Conservation (phyloP, 2,888 invertebrate genomes). For the Perizoma affinitatum region DNA sequence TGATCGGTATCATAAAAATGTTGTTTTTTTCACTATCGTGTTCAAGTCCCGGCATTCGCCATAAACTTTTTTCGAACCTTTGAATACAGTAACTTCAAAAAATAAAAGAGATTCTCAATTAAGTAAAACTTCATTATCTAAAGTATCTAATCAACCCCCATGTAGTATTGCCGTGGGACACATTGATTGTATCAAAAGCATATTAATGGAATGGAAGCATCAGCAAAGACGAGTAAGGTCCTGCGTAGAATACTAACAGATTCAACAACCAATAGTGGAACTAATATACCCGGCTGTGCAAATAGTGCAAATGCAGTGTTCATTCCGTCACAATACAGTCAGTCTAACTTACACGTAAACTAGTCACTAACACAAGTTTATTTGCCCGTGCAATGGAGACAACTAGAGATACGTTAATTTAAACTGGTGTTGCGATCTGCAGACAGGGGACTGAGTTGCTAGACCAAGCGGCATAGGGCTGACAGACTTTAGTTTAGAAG, state of each 20-base stretch:
- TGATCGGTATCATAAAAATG: no score
- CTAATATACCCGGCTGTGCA: slow-evolving; percentile 2
- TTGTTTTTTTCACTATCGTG: no score
- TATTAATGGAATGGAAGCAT: no score
- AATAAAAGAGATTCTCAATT: no score
- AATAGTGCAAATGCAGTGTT: slow-evolving; percentile 12
- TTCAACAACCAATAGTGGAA: slow-evolving; percentile 4
- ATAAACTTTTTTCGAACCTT: no score
- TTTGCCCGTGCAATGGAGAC: slow-evolving; percentile 17
- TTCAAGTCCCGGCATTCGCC: no score
- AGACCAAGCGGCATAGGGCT: neutral
- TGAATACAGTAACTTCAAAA: no score
- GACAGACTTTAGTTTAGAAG: neutral
- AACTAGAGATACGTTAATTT: slow-evolving; percentile 22
- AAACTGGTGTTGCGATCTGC: slow-evolving; percentile 13
- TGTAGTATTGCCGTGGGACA: no score
- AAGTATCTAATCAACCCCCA: no score
- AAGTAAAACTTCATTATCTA: no score
- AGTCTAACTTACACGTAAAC: slow-evolving; percentile 13
- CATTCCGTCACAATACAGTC: slow-evolving; percentile 14
- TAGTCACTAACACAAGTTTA: slow-evolving; percentile 17
- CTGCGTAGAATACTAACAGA: slow-evolving; percentile 1
- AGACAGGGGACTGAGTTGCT: slow-evolving; percentile 18
- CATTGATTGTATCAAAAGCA: no score
- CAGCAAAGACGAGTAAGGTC: no score